Percentiles rank a stretch among this genome's conserved stretches.
These are phyloP conservation scores for Phaenicophaeus curvirostris DNA, from an alignment of 2,797 vertebrate species.

Conservation along the genomic window DNA sequence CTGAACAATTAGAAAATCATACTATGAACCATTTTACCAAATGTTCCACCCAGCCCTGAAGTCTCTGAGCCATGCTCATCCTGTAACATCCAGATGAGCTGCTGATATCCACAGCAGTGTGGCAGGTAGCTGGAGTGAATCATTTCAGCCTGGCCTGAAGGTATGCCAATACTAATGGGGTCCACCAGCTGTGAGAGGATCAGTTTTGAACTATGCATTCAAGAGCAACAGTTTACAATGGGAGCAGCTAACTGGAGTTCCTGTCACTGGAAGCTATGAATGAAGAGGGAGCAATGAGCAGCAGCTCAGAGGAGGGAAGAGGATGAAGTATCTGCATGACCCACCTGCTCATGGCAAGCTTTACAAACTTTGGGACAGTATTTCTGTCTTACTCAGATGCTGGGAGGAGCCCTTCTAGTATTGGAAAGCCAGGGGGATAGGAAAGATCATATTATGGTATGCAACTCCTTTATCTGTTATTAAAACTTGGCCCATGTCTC, in stretches of 20 bases:
- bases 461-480: neutral
- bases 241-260: neutral
- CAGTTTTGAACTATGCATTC: neutral
- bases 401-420: neutral
- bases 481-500: neutral
- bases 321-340: neutral
- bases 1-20: neutral
- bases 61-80: neutral
- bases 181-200: neutral
- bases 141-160: neutral
- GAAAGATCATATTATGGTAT: neutral
- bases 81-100: neutral
- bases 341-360: neutral
- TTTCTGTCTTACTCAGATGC: neutral
- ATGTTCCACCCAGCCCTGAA: neutral
- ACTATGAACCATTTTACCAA: neutral
- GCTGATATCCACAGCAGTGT: neutral
- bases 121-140: neutral
- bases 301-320: neutral
- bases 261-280: neutral
- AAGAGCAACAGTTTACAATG: neutral
- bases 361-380: neutral
- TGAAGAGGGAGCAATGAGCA: neutral
- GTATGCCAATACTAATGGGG: neutral
- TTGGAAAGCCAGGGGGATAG: neutral